Evolutionary conservation across 2,797 vertebrate genomes (phyloP), one percentile per base, ranked within the genome.

Genomic region (Hafferia zeledoni): DNA sequence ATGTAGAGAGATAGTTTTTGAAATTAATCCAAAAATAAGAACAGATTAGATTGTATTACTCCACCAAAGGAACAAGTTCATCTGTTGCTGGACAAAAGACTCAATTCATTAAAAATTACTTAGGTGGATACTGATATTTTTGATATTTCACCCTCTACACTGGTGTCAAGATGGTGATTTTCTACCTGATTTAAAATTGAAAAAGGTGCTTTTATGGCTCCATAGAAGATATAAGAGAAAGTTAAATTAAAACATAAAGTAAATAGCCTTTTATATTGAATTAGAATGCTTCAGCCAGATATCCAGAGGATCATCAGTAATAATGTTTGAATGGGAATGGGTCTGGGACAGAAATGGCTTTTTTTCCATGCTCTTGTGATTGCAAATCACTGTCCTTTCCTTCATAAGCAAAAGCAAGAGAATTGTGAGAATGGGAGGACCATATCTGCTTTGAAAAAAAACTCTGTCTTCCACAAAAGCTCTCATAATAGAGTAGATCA

Each of bases 21-120:
- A 96, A 97, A 94, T 90, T 63, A 94, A 83, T 96, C 87, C 93
- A 97, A 93, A 94, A 93, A 84, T 82, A 95, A 93, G 85, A 97
- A 92, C 44, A 96, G 87, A 96, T 79, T 76, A 78, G 67, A 95
- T 92, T 92, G 87, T 78, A 87, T 96, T 92, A 59, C 74, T 90
- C 83, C 23, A 19, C 82, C 91, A 97, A 91, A 95, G 71, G 50
- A 67, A 89, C 81, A 95, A 84, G 64, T 94, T 97, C 57, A 84
- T 94, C 95, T 97, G 52, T 85, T 94, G n/a, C 53, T 94, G 72
- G 71, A 93, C 94, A 92, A 97, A 96, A 49, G 83, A 94, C 57
- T 94, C 75, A 74, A 94, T 96, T 97, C 82, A 95, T 97, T 97
- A 96, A 95, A 96, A 97, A 85, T 89, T 95, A 93, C 89, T 96